Base-by-base conservation (phyloP, 2,797 vertebrate genomes). In the Decapterus maruadsi region DNA sequence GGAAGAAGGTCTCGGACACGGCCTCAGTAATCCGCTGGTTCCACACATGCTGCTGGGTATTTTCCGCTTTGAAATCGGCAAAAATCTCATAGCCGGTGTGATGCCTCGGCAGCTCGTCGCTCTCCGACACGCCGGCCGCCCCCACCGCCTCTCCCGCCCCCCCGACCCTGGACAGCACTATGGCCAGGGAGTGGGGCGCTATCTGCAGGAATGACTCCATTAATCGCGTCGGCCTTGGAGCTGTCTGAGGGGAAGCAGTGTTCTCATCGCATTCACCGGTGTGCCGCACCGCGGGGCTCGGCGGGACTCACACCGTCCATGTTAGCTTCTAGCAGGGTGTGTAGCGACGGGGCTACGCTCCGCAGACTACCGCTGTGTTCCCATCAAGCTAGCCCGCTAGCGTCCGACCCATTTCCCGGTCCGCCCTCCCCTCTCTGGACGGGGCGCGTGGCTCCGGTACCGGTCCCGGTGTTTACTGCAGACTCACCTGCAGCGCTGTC, bases 61-160 rank as follows among this genome's bases (percentile, higher is more conserved):
- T 99, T 87, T 97, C 96, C 16, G 96, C 95, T 90, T 99, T 99
- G 90, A 99, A 99, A 88, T 99, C 97, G 2, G 98, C 98, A 86
- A 99, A 99, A 73, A 99, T 96, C 93, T 99, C 97, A 60, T 99
- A 99, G 50, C 98, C 98, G 72, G 97, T 95, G 92, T 96, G 97
- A 90, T 97, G 97, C 38, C 95, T 94, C 65, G 96, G 95, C 74
- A 97, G 93, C 87, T 93, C 93, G 34, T 90, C 90, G 88, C 94
- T 95, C 87, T 94, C 94, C 8, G 85, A 93, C 62, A 95, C 89
- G 26, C 26, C 87, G 67, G 85, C 90, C 68, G 82, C 75, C 42
- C 83, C 90, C 60, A 65, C 50, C 48, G 80, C 80, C 67, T 88
- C 91, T 64, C 81, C 26, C 26, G 26, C 89, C 3, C 89, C 89